A percentile compares a stretch with the other conserved stretches of the same genome.
phyloP scores from a whole-genome alignment of 2,888 invertebrate species.

The Phytoseiulus persimilis region DNA sequence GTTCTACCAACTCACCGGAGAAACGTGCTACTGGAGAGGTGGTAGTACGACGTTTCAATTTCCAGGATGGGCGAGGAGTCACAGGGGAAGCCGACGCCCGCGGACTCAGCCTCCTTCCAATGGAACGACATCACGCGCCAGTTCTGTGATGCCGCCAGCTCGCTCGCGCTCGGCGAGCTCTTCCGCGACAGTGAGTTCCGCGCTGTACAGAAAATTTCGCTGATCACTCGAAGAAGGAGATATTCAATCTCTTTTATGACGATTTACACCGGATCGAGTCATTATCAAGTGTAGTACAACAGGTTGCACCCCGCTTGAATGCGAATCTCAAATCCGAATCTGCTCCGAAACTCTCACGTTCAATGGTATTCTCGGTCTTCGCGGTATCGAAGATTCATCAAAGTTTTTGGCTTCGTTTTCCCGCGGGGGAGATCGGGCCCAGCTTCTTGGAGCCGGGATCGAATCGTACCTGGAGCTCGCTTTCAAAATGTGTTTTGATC shows the following conservation, averaged over 20 bases:
- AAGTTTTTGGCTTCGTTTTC: too few species aligned
- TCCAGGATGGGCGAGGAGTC: neutral
- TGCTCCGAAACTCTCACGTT: neutral
- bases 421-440: too few species aligned
- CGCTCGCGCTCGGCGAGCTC: constrained; percentile 37
- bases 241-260: neutral
- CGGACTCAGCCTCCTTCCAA: constrained; percentile 19
- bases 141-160: constrained; percentile 23
- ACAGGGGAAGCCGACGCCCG: constrained; percentile 5
- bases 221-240: neutral
- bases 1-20: neutral
- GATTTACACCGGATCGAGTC: neutral
- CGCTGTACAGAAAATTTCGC: neutral
- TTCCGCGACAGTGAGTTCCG: constrained; percentile 28
- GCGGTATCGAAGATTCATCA: too few species aligned
- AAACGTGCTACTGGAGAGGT: neutral
- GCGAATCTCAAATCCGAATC: neutral
- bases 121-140: constrained; percentile 33
- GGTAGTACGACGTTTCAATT: neutral
- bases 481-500: too few species aligned
- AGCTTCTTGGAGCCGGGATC: too few species aligned
- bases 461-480: too few species aligned
- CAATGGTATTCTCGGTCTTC: neutral
- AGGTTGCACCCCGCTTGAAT: neutral
- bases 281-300: neutral